Conservation (phyloP, 1,140 invertebrate genomes). For the Agrilus planipennis region DNA sequence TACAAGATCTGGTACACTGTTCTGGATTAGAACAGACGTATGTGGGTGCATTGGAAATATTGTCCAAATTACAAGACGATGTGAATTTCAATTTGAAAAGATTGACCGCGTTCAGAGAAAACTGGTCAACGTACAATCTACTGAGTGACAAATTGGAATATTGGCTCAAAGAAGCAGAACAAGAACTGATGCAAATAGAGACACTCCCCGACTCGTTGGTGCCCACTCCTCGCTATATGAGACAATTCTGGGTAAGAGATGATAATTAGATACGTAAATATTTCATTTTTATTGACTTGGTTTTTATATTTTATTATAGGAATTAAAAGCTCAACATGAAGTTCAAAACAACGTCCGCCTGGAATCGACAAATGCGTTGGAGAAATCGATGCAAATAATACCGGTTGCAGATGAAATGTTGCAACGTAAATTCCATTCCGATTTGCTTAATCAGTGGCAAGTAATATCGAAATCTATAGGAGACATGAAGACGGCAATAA, state of each 20-base stretch:
- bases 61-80: constrained; percentile 58
- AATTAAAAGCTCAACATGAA: constrained; percentile 76
- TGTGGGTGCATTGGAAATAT: constrained; percentile 51
- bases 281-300: background rate
- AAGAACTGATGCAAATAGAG: constrained; percentile 43
- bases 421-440: constrained; percentile 61
- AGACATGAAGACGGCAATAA: constrained; percentile 50
- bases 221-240: constrained; percentile 54
- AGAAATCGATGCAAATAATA: constrained; percentile 62
- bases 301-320: constrained; percentile 38
- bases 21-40: constrained; percentile 58
- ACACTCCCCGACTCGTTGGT: constrained; percentile 40
- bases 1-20: constrained; percentile 62
- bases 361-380: constrained; percentile 58
- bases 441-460: constrained; percentile 65
- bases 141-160: constrained; percentile 57
- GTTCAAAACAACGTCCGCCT: constrained; percentile 66
- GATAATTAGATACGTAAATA: background rate
- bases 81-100: constrained; percentile 56
- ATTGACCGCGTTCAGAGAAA: constrained; percentile 59
- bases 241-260: constrained; percentile 60
- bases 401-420: constrained; percentile 69
- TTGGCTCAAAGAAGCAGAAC: constrained; percentile 60
- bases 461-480: constrained; percentile 49
- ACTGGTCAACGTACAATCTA: constrained; percentile 59